Conservation (phyloP, 1,140 invertebrate genomes). For the Drosophila repletoides region DNA sequence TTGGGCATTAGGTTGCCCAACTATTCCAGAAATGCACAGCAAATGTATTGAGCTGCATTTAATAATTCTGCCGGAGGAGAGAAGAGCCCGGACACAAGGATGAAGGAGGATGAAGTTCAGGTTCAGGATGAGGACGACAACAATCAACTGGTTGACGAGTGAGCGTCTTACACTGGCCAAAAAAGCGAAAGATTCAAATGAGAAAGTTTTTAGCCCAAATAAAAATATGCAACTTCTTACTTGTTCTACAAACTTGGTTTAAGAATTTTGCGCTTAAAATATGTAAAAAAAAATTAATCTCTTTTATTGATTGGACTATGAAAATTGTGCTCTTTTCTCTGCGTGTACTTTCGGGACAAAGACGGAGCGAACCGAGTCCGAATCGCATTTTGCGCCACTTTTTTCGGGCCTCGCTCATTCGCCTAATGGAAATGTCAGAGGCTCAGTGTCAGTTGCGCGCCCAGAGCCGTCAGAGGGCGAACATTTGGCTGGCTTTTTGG, state of each 20-base stretch:
- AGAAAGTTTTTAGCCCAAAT: too few relatives aligned
- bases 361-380: too few relatives aligned
- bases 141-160: not conserved
- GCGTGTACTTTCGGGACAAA: too few relatives aligned
- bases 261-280: too few relatives aligned
- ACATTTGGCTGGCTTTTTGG: constrained; percentile 40
- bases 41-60: constrained; percentile 81
- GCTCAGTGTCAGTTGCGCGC: constrained; percentile 54
- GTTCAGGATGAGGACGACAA: constrained; percentile 28
- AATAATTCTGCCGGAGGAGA: constrained; percentile 64
- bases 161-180: constrained; percentile 1
- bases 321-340: too few relatives aligned
- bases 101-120: not conserved
- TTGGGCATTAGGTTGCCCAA: constrained; percentile 68
- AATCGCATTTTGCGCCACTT: constrained; percentile 34
- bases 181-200: too few relatives aligned
- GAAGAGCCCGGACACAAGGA: not conserved
- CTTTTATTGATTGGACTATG: too few relatives aligned
- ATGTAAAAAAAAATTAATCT: too few relatives aligned
- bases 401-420: constrained; percentile 51
- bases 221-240: too few relatives aligned
- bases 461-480: constrained; percentile 31
- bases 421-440: constrained; percentile 78
- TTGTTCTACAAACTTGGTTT: too few relatives aligned
- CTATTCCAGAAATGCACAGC: constrained; percentile 66